These are phyloP conservation scores for Netelia melanura DNA, from an alignment of 2,888 invertebrate genomes.

Conservation along the genomic window DNA sequence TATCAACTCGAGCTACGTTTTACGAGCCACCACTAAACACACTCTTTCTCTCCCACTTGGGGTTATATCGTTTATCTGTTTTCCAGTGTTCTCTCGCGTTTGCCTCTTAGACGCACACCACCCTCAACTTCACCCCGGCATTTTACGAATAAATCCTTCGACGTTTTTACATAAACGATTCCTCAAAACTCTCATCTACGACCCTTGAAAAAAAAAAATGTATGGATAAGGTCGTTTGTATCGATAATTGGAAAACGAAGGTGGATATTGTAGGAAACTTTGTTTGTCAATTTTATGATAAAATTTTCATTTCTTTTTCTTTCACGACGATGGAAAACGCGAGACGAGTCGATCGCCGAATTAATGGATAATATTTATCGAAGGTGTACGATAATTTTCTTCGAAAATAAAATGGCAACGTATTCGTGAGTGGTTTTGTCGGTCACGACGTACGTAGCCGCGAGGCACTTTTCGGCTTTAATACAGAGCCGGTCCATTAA, in stretches of 20 bases:
- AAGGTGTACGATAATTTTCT: not conserved
- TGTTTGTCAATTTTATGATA: no score
- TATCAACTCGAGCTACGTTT: conserved; percentile 26
- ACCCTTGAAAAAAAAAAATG: no score
- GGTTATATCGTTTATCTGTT: conserved; percentile 39
- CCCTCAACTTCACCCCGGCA: not conserved
- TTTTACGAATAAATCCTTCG: conserved; percentile 31
- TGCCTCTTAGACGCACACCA: not conserved
- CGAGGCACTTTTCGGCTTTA: conserved; percentile 19
- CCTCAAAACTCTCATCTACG: no score
- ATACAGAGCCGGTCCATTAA: conserved; percentile 35
- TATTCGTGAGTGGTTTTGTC: conserved; percentile 1
- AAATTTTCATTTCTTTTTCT: no score
- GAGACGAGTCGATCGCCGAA: no score
- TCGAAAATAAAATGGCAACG: conserved; percentile 3
- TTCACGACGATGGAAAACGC: no score
- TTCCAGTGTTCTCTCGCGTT: conserved; percentile 12
- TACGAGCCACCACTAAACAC: conserved; percentile 42
- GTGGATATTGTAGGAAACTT: no score
- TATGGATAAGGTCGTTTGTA: no score
- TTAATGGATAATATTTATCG: not conserved
- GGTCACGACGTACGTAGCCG: not conserved
- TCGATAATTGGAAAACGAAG: no score
- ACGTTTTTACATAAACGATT: not conserved
- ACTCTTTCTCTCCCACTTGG: conserved; percentile 13